Evolutionary conservation across 2,888 invertebrate species (phyloP).

Genomic region (Oligia strigilis): DNA sequence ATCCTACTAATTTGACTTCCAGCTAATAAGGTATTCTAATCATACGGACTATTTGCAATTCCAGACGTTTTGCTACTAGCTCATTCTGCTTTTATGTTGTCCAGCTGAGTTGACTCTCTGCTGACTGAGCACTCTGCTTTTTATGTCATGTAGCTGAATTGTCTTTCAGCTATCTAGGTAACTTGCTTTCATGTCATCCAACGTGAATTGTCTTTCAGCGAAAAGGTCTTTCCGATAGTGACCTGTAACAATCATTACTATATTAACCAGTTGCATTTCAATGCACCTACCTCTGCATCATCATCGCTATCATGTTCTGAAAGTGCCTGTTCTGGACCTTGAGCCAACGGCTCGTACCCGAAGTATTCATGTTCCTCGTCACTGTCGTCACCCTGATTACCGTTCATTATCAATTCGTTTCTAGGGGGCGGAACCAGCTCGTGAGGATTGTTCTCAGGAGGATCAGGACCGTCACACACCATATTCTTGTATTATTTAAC

Average conservation of each 20-base stretch:
- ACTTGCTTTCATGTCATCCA: too few species aligned
- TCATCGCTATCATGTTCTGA: slow-evolving; percentile 81
- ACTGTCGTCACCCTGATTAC: slow-evolving; percentile 84
- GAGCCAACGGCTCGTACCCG: slow-evolving; percentile 90
- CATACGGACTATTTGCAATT: too few species aligned
- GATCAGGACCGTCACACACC: slow-evolving; percentile 88
- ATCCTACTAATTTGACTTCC: too few species aligned
- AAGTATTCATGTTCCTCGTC: slow-evolving; percentile 89
- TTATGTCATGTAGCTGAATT: too few species aligned
- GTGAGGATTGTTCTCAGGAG: slow-evolving; percentile 85
- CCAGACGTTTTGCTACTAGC: too few species aligned
- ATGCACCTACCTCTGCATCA: slow-evolving; percentile 68
- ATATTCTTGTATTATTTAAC: slow-evolving; percentile 65
- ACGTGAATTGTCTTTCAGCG: too few species aligned
- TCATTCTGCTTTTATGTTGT: too few species aligned
- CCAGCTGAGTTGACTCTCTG: too few species aligned
- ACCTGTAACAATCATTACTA: background rate
- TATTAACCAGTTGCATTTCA: background rate
- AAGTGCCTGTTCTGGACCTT: slow-evolving; percentile 81
- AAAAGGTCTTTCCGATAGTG: too few species aligned
- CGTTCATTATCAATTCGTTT: slow-evolving; percentile 80
- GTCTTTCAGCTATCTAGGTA: too few species aligned
- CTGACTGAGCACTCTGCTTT: too few species aligned
- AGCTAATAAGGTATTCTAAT: too few species aligned
- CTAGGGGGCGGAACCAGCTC: slow-evolving; percentile 84